Conservation (phyloP, 2,888 invertebrate species). For the Rhodophaea formosa region DNA sequence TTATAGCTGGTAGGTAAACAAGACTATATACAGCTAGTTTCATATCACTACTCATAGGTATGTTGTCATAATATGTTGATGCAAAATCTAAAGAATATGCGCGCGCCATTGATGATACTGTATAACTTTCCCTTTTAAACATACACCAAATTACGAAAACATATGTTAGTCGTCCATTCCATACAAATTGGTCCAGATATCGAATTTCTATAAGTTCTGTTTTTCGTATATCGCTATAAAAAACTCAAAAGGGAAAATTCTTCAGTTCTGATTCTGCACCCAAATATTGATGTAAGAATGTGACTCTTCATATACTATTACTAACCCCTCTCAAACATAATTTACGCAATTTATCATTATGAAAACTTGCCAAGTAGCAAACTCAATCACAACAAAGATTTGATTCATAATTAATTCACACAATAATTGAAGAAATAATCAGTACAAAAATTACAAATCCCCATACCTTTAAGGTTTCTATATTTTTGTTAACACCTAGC, state of each 20-base stretch:
- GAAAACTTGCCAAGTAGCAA: background rate
- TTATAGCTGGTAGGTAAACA: conserved; percentile 40
- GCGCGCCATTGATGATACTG: no score
- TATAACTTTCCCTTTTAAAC: no score
- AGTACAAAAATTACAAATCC: conserved; percentile 11
- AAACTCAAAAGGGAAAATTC: no score
- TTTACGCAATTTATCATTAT: background rate
- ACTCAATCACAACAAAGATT: background rate
- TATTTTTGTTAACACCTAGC: background rate
- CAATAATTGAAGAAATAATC: background rate
- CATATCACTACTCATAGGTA: conserved; percentile 6
- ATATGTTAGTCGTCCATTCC: no score
- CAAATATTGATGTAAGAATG: background rate
- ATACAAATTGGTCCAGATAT: no score
- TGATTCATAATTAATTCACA: background rate
- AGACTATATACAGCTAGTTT: conserved; percentile 11
- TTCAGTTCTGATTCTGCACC: no score
- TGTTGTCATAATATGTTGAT: background rate
- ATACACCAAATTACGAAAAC: no score
- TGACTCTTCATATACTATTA: background rate
- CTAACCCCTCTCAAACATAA: background rate
- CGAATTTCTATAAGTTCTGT: no score
- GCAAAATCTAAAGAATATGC: no score
- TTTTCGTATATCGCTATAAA: no score
- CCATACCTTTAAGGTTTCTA: background rate